Evolutionary conservation across 1,140 invertebrate genomes (phyloP), one percentile per base, ranked within the genome.

Genomic region (Bombus confusus): DNA sequence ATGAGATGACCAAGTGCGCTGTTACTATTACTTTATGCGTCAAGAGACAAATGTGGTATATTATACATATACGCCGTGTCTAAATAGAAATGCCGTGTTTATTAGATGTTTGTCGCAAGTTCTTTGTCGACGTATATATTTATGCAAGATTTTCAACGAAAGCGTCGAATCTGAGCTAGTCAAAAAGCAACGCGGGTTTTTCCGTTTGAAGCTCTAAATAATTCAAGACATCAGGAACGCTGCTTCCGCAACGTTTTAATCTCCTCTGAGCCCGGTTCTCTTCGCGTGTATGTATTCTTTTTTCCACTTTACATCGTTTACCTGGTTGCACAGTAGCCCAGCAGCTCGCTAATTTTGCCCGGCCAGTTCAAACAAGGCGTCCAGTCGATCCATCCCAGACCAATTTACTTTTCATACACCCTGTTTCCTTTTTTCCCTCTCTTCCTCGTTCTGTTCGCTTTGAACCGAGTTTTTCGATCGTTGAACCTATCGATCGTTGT

Each of bases 281-380:
- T 41, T 8, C 37, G 2, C 37, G 10, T 1, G 25, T 2, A 22
- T 15, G 28, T 72, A 15, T n/a, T 13, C 28, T 31, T 47, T 31
- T 22, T 31, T 10, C 28, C 13, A 10, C 31, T 59, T 28, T 62
- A 13, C 37, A 41, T 64, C 59, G 57, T 78, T 62, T 78, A 64
- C 37, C 52, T 25, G 37, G 41, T 47, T 79, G 41, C 62, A 79
- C 31, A 43, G 62, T 37, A 64, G 22, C 2, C 31, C 31, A 2
- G 62, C 31, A 47, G n/a, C n/a, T 47, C 39, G n/a, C 39, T 80
- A 69, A 80, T 69, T 80, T 69, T 28, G 31, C 41, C 9, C 9
- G 6, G 64, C 22, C 10, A 80, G 25, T 52, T 43, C 64, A 80
- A 80, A 80, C 78, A 52, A 43, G 22, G 66, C 47, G 62, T 66